Percentiles rank a stretch among this genome's conserved stretches.
These are phyloP conservation scores for Ciconia maguari DNA, from an alignment of 2,113 vertebrate genomes.

Conservation along the genomic window DNA sequence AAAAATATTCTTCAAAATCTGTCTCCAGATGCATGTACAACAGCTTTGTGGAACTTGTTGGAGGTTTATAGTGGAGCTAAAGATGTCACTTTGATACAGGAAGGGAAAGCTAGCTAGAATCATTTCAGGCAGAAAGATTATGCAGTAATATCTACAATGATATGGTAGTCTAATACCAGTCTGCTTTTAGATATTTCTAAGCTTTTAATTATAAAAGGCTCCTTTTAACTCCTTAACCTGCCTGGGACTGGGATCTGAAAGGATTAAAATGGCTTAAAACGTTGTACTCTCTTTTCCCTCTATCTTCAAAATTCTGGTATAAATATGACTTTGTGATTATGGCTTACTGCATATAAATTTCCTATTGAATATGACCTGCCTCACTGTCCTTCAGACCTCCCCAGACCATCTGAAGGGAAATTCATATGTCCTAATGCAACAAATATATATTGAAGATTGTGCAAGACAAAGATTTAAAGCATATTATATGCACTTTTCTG, in stretches of 20 bases:
- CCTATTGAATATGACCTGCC: neutral
- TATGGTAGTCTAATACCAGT: neutral
- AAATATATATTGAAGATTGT: neutral
- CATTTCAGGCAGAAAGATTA: neutral
- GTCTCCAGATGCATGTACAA: neutral
- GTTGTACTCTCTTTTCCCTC: neutral
- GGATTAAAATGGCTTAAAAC: neutral
- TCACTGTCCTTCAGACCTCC: neutral
- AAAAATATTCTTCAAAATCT: neutral
- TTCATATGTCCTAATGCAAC: neutral
- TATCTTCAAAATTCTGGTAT: neutral
- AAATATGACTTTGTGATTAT: neutral
- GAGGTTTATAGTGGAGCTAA: neutral
- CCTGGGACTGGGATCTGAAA: neutral
- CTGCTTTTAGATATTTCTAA: neutral
- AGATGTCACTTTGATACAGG: neutral
- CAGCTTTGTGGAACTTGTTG: neutral
- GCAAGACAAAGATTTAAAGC: neutral
- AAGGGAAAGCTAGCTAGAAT: neutral
- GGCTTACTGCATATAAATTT: neutral
- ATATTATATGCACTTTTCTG: neutral
- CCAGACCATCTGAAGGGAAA: neutral
- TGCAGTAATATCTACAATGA: neutral
- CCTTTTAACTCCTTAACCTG: neutral
- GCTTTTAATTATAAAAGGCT: neutral